phyloP scores from a whole-genome alignment of 1,140 invertebrate species.

The Anthonomus grandis region DNA sequence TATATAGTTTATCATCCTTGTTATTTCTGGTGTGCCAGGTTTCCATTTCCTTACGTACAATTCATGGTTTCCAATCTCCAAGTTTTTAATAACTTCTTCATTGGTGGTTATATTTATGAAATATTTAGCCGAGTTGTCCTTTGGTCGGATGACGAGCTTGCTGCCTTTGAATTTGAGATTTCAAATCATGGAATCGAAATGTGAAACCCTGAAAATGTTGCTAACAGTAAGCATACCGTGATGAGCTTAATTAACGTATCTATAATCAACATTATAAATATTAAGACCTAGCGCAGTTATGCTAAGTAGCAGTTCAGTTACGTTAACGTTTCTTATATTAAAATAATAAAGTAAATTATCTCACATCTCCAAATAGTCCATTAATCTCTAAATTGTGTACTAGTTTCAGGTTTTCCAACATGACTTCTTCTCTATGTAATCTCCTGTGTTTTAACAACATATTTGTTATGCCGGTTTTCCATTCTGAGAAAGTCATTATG shows the following conservation, averaged over 20 bases:
- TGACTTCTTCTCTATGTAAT: constrained; percentile 63
- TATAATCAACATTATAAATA: constrained; percentile 73
- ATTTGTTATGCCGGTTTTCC: constrained; percentile 37
- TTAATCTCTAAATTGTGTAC: constrained; percentile 77
- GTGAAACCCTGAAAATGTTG: too few relatives aligned
- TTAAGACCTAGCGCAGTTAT: constrained; percentile 76
- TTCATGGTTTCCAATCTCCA: constrained; percentile 78
- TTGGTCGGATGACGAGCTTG: constrained; percentile 76
- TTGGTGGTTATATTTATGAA: constrained; percentile 73
- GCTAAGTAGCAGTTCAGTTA: constrained; percentile 68
- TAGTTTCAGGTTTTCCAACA: constrained; percentile 77
- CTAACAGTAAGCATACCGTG: neutral
- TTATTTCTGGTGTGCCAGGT: constrained; percentile 40
- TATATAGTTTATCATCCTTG: constrained; percentile 54
- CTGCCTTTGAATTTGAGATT: constrained; percentile 74
- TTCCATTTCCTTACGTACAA: constrained; percentile 67
- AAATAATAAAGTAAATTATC: constrained; percentile 82
- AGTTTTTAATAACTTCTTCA: constrained; percentile 69
- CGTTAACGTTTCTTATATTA: constrained; percentile 69
- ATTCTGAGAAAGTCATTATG: constrained; percentile 37
- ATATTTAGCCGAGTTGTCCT: constrained; percentile 71
- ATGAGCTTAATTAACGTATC: too few relatives aligned
- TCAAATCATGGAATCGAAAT: constrained; percentile 46
- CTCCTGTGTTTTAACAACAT: constrained; percentile 46
- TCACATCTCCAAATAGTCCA: too few relatives aligned